Percentiles rank a stretch among this genome's conserved stretches.
Evolutionary conservation across 23 tunicate genomes (phyloP).

Genomic region (Styela clava): DNA sequence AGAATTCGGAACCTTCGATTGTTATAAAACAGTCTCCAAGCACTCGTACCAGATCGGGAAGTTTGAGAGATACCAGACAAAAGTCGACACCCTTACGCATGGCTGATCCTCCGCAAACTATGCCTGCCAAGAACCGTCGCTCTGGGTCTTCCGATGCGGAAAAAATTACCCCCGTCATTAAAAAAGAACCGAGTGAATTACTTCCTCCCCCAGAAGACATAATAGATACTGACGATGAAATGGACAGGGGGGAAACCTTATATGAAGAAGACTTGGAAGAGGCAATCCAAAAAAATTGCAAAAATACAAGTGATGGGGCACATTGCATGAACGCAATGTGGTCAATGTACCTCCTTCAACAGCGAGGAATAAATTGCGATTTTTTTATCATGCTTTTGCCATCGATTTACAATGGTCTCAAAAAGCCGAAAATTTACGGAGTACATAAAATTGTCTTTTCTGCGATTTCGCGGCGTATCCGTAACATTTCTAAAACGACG

Average conservation of each 20-base stretch:
- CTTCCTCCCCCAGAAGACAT: background rate
- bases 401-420: background rate
- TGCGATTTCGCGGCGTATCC: background rate
- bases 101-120: no score
- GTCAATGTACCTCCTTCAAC: background rate
- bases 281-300: background rate
- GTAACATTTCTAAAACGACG: background rate
- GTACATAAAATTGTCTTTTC: background rate
- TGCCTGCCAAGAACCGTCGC: no score
- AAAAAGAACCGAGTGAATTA: background rate
- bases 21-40: no score
- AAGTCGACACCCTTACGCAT: no score
- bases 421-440: background rate
- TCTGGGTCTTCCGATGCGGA: no score
- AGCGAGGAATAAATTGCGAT: background rate
- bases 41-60: no score
- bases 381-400: background rate
- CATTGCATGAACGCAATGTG: background rate
- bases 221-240: background rate
- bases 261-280: background rate
- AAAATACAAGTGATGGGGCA: background rate
- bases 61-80: no score
- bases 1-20: no score
- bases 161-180: background rate
- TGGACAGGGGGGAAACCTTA: background rate